Evolutionary conservation across 2,888 invertebrate species (phyloP).

Genomic region (Sylvicola cinctus): DNA sequence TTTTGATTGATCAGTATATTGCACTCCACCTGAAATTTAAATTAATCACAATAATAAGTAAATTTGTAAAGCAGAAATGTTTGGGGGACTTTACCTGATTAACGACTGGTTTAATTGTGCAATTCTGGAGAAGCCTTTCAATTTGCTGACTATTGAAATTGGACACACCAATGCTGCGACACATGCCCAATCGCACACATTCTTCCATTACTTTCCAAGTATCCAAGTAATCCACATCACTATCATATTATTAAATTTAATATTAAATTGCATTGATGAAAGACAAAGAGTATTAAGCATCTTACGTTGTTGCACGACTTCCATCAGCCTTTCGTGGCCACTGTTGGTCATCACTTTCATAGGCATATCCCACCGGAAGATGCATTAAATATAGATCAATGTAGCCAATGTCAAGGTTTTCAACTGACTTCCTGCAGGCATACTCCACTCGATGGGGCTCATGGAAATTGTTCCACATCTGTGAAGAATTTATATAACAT

Average conservation of each 20-base stretch:
- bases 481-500: slow-evolving; percentile 6
- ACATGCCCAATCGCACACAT: slow-evolving; percentile 43
- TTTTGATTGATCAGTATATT: slow-evolving; percentile 39
- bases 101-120: slow-evolving; percentile 42
- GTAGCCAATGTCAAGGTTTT: slow-evolving; percentile 44
- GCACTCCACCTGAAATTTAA: slow-evolving; percentile 1
- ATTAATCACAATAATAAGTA: background rate
- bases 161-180: slow-evolving; percentile 62
- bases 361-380: slow-evolving; percentile 50
- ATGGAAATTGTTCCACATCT: slow-evolving; percentile 28
- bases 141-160: slow-evolving; percentile 72
- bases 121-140: slow-evolving; percentile 39
- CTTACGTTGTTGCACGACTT: background rate
- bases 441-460: slow-evolving; percentile 40
- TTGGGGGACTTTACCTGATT: slow-evolving; percentile 32
- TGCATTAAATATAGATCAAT: slow-evolving; percentile 67
- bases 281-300: background rate
- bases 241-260: slow-evolving; percentile 12
- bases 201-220: slow-evolving; percentile 66
- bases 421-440: slow-evolving; percentile 39
- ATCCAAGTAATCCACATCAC: slow-evolving; percentile 50
- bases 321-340: slow-evolving; percentile 2
- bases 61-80: no score
- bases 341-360: slow-evolving; percentile 1
- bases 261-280: no score